A percentile compares a stretch with the other conserved stretches of the same genome.
phyloP scores from a whole-genome alignment of 2,113 vertebrate species.

The Aramus guarauna region DNA sequence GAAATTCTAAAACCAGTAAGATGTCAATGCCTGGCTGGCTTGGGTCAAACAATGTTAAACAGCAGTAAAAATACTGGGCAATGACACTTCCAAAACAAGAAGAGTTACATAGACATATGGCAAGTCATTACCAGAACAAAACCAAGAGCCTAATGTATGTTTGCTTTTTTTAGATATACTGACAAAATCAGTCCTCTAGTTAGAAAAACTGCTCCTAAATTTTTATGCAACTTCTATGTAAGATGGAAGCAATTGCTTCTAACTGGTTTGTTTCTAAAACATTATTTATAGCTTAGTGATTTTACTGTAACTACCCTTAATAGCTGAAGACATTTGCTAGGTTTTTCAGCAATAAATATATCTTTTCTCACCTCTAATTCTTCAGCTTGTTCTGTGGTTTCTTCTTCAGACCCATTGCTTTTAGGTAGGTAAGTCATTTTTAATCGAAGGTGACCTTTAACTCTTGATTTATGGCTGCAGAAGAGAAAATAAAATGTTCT shows the following conservation, averaged over 20 bases:
- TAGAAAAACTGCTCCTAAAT: neutral
- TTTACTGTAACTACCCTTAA: neutral
- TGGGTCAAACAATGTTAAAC: neutral
- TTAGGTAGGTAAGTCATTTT: conserved; percentile 99
- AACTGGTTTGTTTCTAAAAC: neutral
- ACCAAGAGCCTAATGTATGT: neutral
- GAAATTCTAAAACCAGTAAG: neutral
- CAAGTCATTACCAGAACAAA: neutral
- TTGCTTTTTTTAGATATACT: neutral
- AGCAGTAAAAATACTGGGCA: neutral
- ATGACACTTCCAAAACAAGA: neutral
- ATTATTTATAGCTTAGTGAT: neutral
- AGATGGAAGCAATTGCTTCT: neutral
- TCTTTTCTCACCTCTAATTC: conserved; percentile 83
- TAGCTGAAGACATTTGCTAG: neutral
- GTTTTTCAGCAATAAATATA: neutral
- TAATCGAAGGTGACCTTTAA: conserved; percentile 94
- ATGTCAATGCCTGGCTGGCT: neutral
- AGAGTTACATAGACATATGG: neutral
- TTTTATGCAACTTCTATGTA: neutral
- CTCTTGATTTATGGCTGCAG: conserved; percentile 91
- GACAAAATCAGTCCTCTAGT: neutral
- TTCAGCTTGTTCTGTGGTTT: conserved; percentile 83
- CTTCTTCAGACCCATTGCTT: conserved; percentile 83
- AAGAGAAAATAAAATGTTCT: conserved; percentile 15